phyloP scores from a whole-genome alignment of 2,888 invertebrate species.

The Pteria penguin region DNA sequence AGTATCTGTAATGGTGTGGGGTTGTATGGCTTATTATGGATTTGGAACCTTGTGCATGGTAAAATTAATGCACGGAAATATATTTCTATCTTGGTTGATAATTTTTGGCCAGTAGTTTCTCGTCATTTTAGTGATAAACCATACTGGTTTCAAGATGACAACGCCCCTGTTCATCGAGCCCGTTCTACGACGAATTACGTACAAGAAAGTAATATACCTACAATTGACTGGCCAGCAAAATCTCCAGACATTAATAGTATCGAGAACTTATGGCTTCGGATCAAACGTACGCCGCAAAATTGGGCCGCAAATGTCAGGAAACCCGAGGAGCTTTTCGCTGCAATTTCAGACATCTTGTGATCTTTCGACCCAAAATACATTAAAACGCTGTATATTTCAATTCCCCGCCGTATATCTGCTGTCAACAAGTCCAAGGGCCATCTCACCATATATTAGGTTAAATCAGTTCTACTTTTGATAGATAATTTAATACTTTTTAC shows the following conservation, averaged over 20 bases:
- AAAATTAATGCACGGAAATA: conserved; percentile 4
- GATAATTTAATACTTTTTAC: too few species aligned
- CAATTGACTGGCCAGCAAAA: background rate
- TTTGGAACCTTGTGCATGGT: background rate
- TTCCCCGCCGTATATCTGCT: too few species aligned
- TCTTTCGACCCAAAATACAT: too few species aligned
- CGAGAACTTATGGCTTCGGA: conserved; percentile 1
- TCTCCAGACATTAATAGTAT: conserved; percentile 5
- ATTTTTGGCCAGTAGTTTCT: too few species aligned
- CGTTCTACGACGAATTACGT: background rate
- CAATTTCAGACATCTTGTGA: too few species aligned
- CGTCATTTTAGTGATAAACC: conserved; percentile 4
- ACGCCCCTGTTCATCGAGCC: conserved; percentile 3
- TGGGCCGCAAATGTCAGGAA: background rate
- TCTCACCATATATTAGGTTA: too few species aligned
- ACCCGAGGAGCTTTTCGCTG: background rate
- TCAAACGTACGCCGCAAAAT: background rate
- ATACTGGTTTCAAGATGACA: background rate
- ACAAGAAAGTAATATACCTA: conserved; percentile 7
- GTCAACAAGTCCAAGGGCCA: too few species aligned
- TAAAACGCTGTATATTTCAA: too few species aligned
- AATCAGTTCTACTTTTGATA: too few species aligned
- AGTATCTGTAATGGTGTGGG: background rate
- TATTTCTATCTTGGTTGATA: too few species aligned
- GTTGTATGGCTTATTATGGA: background rate